A percentile compares a stretch with the other conserved stretches of the same genome.
Evolutionary conservation across 2,113 vertebrate genomes (phyloP).

Genomic region (Neogobius melanostomus): DNA sequence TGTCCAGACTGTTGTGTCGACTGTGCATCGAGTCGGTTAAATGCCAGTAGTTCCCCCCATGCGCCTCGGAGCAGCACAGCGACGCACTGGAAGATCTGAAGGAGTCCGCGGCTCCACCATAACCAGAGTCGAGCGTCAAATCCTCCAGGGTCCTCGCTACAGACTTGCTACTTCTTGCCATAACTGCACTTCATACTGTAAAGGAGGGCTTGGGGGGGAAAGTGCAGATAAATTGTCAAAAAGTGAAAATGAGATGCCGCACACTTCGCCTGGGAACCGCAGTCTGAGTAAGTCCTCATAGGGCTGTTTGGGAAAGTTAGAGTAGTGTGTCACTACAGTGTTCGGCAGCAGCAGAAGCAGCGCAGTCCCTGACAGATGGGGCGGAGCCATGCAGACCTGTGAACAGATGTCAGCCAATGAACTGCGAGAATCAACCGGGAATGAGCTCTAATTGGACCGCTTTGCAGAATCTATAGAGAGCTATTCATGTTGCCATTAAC

Average conservation of each 20-base stretch:
- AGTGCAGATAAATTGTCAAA: conserved; percentile 43
- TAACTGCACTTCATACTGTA: conserved; percentile 93
- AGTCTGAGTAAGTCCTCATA: conserved; percentile 23
- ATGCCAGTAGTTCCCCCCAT: conserved; percentile 88
- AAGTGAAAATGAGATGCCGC: not conserved
- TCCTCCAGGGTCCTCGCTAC: conserved; percentile 94
- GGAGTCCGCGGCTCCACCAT: conserved; percentile 98
- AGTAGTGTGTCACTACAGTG: conserved; percentile 28
- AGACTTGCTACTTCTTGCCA: conserved; percentile 95
- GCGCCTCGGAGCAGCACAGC: conserved; percentile 93
- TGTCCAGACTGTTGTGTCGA: conserved; percentile 97
- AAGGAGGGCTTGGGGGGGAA: conserved; percentile 62
- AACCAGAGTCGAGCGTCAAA: conserved; percentile 97
- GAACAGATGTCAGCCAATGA: conserved; percentile 61
- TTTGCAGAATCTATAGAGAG: conserved; percentile 31
- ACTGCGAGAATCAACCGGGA: conserved; percentile 27
- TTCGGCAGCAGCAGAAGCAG: conserved; percentile 46
- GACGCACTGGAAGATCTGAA: conserved; percentile 97
- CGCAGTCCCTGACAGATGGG: conserved; percentile 61
- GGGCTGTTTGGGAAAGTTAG: conserved; percentile 45
- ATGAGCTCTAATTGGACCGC: conserved; percentile 56
- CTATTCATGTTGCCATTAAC: conserved; percentile 10
- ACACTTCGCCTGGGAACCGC: conserved; percentile 11
- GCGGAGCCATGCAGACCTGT: conserved; percentile 51
- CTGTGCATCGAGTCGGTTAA: conserved; percentile 97